Percentiles rank a stretch among this genome's conserved stretches.
Evolutionary conservation across 1,140 invertebrate species (phyloP).

Genomic region (Papilio glaucus): DNA sequence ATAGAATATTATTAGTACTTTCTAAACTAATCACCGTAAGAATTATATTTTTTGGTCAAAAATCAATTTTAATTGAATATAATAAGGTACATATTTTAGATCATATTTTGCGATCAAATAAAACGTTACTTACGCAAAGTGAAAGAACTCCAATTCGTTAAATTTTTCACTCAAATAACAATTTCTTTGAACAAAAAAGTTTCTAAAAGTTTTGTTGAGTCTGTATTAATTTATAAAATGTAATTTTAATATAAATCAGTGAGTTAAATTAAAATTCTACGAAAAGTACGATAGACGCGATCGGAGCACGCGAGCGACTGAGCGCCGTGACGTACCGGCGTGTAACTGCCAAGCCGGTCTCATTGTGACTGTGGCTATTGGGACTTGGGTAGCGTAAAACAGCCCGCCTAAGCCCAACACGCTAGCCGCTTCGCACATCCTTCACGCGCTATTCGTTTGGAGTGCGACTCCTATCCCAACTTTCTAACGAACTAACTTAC

Average conservation of each 20-base stretch:
- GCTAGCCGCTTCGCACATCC: neutral
- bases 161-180: slow-evolving; percentile 4
- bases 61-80: no score
- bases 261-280: neutral
- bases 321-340: slow-evolving; percentile 49
- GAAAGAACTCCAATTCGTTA: slow-evolving; percentile 4
- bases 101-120: no score
- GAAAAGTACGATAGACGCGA: slow-evolving; percentile 47
- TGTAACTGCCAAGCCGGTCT: slow-evolving; percentile 55
- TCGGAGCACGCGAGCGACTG: slow-evolving; percentile 41
- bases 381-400: neutral
- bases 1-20: no score
- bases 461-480: slow-evolving; percentile 28
- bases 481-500: slow-evolving; percentile 36
- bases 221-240: neutral
- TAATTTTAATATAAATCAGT: slow-evolving; percentile 2
- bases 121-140: neutral
- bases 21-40: no score
- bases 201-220: neutral
- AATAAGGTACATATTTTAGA: no score
- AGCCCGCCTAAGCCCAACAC: slow-evolving; percentile 17
- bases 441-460: neutral
- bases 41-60: no score
- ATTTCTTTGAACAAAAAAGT: neutral
- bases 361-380: slow-evolving; percentile 58